Evolutionary conservation across 2,113 vertebrate genomes (phyloP).

Genomic region (Hydrolagus affinis): DNA sequence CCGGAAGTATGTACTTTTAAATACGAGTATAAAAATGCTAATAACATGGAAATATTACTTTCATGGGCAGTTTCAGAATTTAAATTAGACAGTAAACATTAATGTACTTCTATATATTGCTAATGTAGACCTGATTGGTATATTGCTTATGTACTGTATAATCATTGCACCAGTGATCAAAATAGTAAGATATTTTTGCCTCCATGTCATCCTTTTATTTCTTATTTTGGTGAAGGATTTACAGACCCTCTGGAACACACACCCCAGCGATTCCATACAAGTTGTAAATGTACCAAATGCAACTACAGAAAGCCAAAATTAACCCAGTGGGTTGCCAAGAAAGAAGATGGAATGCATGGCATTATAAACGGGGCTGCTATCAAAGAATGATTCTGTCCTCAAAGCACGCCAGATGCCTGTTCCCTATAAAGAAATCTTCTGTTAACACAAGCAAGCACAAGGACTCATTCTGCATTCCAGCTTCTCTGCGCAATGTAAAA

Average conservation of each 20-base stretch:
- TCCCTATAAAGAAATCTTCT: constrained; percentile 15
- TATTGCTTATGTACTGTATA: too few species aligned
- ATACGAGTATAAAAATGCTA: too few species aligned
- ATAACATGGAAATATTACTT: too few species aligned
- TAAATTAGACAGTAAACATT: too few species aligned
- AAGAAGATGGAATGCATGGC: constrained; percentile 23
- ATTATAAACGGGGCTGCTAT: constrained; percentile 6
- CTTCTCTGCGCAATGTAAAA: neutral
- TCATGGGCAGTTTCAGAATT: too few species aligned
- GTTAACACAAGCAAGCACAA: neutral
- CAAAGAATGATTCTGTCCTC: neutral
- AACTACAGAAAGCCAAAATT: neutral
- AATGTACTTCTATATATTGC: too few species aligned
- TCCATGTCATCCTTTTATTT: neutral
- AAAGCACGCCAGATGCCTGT: neutral
- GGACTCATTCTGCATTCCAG: constrained; percentile 23
- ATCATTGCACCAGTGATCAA: too few species aligned
- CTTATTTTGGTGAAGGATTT: neutral
- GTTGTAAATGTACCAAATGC: neutral
- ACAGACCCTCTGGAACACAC: neutral
- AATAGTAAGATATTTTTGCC: neutral
- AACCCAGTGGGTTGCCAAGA: neutral
- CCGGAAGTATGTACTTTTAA: too few species aligned
- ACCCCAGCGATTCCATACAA: neutral
- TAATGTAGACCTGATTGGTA: too few species aligned